Evolutionary conservation across 2,888 invertebrate species (phyloP).

Genomic region (Tryphoninae sp.): DNA sequence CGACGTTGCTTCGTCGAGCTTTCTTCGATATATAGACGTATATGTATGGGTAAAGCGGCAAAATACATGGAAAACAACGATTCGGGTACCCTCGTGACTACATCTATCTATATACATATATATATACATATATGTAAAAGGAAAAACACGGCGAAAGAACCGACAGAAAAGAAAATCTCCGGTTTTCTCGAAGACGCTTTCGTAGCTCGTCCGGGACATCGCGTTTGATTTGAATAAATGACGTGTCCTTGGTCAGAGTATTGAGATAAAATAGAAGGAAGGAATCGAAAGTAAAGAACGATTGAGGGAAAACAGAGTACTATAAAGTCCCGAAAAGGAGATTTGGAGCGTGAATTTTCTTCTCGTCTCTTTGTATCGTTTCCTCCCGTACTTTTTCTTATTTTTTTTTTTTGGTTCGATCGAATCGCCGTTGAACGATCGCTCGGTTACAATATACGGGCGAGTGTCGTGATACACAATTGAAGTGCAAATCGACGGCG

Average conservation of each 20-base stretch:
- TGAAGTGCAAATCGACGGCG: slow-evolving; percentile 3
- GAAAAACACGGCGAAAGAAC: not conserved
- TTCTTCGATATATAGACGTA: slow-evolving; percentile 24
- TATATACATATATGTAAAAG: not conserved
- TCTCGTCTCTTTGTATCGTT: not conserved
- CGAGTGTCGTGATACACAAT: not conserved
- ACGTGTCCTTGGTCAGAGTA: slow-evolving; percentile 52
- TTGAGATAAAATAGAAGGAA: slow-evolving; percentile 1
- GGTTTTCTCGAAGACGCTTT: slow-evolving; percentile 61
- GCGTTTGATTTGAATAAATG: slow-evolving; percentile 76
- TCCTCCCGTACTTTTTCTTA: not conserved
- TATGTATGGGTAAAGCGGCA: slow-evolving; percentile 14
- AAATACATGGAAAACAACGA: slow-evolving; percentile 1
- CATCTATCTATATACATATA: not conserved
- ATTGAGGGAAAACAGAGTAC: slow-evolving; percentile 26
- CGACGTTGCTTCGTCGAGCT: slow-evolving; percentile 47
- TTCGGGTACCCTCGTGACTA: not conserved
- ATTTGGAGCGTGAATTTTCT: slow-evolving; percentile 4
- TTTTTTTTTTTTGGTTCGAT: not conserved
- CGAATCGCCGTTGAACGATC: slow-evolving; percentile 12
- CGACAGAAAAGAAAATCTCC: slow-evolving; percentile 34
- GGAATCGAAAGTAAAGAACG: slow-evolving; percentile 4
- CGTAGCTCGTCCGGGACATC: slow-evolving; percentile 61
- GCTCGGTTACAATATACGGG: slow-evolving; percentile 17
- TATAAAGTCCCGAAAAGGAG: slow-evolving; percentile 26